Percentiles rank a stretch among this genome's conserved stretches.
These are phyloP conservation scores for Chaetophractus vellerosus DNA, from an alignment of 2,797 vertebrate species.

Conservation along the genomic window DNA sequence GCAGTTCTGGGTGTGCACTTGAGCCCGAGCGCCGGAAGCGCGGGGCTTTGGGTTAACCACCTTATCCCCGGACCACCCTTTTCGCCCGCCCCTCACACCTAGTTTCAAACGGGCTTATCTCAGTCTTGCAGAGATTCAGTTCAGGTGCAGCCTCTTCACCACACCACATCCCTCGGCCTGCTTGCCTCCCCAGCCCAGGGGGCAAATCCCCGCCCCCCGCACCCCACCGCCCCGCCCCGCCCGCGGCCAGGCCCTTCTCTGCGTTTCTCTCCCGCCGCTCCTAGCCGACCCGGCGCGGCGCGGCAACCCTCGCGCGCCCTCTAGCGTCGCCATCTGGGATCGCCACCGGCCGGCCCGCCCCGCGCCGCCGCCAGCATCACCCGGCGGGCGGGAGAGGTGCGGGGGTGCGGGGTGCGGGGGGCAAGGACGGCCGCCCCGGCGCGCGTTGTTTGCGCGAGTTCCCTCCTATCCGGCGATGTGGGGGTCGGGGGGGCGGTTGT, in stretches of 20 bases:
- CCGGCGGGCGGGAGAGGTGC: no score
- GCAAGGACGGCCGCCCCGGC: neutral
- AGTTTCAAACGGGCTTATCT: neutral
- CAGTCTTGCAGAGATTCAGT: neutral
- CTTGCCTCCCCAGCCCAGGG: neutral
- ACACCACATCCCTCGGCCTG: neutral
- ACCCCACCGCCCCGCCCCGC: neutral
- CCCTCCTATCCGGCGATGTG: no score
- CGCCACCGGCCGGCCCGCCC: neutral
- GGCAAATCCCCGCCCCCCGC: neutral
- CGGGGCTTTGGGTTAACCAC: neutral
- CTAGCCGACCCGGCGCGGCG: neutral
- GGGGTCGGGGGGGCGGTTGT: no score
- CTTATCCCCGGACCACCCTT: neutral
- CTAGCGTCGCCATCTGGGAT: slow-evolving; percentile 76
- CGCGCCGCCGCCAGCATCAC: fast-evolving
- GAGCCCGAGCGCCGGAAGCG: neutral
- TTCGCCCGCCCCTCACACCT: neutral
- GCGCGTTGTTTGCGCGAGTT: neutral
- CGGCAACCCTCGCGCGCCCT: slow-evolving; percentile 83
- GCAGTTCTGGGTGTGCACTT: neutral
- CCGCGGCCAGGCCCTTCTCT: neutral
- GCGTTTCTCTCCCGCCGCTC: neutral
- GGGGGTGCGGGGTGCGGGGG: fast-evolving
- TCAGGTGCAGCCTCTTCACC: neutral